Conservation (phyloP, 1,140 invertebrate genomes). For the Drosophila yakuba region DNA sequence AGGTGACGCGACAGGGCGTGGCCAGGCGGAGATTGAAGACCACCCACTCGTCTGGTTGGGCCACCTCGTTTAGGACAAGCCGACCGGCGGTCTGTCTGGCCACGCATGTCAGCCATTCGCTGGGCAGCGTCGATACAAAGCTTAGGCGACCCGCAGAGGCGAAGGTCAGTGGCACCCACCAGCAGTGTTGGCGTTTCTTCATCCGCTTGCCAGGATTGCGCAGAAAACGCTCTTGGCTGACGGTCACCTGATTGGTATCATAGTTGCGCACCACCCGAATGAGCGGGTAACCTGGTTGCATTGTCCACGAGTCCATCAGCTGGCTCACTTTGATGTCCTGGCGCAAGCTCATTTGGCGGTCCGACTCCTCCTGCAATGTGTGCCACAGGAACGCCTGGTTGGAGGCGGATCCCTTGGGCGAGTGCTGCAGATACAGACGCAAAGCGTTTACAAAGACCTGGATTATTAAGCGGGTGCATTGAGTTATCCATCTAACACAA, state of each 20-base stretch:
- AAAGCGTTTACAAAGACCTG: background rate
- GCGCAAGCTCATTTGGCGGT: background rate
- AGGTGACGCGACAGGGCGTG: constrained; percentile 11
- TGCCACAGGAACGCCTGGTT: constrained; percentile 5
- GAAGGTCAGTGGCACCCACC: constrained; percentile 11
- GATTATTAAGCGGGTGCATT: background rate
- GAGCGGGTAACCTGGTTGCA: constrained; percentile 19
- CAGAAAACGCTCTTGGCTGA: constrained; percentile 2
- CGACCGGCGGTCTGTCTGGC: background rate
- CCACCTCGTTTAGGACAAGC: background rate
- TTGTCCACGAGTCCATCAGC: constrained; percentile 15
- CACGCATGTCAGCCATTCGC: constrained; percentile 8
- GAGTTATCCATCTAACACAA: too few relatives aligned
- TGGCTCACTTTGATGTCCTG: constrained; percentile 1
- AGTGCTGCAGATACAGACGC: background rate
- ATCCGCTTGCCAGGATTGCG: background rate
- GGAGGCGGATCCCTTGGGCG: background rate
- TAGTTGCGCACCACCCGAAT: background rate
- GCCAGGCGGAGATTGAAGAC: constrained; percentile 2
- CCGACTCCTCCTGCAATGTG: background rate
- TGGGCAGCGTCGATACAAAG: background rate
- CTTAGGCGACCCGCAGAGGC: background rate
- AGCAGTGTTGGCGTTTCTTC: background rate
- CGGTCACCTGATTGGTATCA: background rate
- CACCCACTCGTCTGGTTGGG: background rate